phyloP scores from a whole-genome alignment of 1,140 invertebrate species.

The Delia radicum region DNA sequence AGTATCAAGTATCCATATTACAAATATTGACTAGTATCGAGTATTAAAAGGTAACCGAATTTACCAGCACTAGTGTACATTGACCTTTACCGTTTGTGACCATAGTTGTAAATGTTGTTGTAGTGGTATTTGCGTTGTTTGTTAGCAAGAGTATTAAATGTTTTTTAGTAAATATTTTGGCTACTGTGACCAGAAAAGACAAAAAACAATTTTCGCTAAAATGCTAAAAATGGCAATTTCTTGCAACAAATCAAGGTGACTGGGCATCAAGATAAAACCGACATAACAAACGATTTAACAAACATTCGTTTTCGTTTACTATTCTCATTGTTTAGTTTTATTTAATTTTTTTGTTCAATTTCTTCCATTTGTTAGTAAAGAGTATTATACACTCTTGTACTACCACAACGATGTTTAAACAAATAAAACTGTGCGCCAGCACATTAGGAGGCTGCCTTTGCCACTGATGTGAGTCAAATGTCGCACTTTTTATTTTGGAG shows the following conservation, averaged over 20 bases:
- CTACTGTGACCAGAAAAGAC: not conserved
- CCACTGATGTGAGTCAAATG: not conserved
- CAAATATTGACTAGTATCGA: no score
- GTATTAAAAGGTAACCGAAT: no score
- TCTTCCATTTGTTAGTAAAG: not conserved
- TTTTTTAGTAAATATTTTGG: slow-evolving; percentile 7
- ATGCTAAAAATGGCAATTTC: slow-evolving; percentile 31
- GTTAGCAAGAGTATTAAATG: not conserved
- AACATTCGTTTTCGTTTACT: slow-evolving; percentile 20
- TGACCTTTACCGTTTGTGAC: slow-evolving; percentile 3
- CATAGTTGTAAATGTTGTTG: not conserved
- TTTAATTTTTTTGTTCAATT: not conserved
- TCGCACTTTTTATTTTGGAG: slow-evolving; percentile 8
- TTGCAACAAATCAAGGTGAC: slow-evolving; percentile 31
- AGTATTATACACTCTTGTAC: not conserved
- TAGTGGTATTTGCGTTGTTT: not conserved
- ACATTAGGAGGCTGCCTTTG: not conserved
- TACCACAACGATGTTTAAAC: not conserved
- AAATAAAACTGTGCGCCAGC: not conserved
- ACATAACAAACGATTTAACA: slow-evolving; percentile 30
- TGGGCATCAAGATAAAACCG: slow-evolving; percentile 28
- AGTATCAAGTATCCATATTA: no score
- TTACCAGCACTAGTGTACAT: not conserved
- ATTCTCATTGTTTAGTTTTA: not conserved
- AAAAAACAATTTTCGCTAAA: slow-evolving; percentile 27